Evolutionary conservation across 2,888 invertebrate genomes (phyloP).

Genomic region (Netelia melanura): DNA sequence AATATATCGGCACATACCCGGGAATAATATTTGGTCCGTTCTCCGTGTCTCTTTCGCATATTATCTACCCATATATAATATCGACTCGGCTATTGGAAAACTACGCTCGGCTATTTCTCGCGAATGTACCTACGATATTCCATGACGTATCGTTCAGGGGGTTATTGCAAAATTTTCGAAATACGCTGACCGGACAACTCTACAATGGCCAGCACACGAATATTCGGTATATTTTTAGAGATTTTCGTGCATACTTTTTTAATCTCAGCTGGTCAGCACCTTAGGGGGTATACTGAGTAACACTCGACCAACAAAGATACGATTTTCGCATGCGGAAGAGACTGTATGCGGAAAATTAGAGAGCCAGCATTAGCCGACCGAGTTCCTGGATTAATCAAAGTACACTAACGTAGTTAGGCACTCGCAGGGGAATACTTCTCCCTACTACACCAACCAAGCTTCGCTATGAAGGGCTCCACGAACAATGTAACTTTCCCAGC

Average conservation of each 20-base stretch:
- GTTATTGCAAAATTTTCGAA: slow-evolving; percentile 18
- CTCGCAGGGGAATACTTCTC: too few relatives aligned
- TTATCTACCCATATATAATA: not conserved
- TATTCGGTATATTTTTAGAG: not conserved
- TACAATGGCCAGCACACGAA: slow-evolving; percentile 11
- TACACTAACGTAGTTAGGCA: too few relatives aligned
- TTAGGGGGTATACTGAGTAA: too few relatives aligned
- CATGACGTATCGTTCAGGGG: slow-evolving; percentile 41
- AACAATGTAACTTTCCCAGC: too few relatives aligned
- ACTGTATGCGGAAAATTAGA: not conserved
- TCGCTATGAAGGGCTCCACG: too few relatives aligned
- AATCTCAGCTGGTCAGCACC: not conserved
- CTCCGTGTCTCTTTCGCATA: slow-evolving; percentile 30
- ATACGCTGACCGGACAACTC: not conserved
- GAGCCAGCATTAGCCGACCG: not conserved
- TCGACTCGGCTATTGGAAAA: slow-evolving; percentile 54
- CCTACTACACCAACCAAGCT: too few relatives aligned
- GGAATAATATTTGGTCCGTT: slow-evolving; percentile 37
- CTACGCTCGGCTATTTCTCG: slow-evolving; percentile 44
- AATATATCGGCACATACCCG: slow-evolving; percentile 5
- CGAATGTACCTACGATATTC: slow-evolving; percentile 32
- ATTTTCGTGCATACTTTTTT: slow-evolving; percentile 15
- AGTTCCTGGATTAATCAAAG: not conserved
- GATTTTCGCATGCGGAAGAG: too few relatives aligned
- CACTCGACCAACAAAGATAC: too few relatives aligned